phyloP scores from a whole-genome alignment of 2,797 vertebrate species.

The Pteronotus mesoamericanus region DNA sequence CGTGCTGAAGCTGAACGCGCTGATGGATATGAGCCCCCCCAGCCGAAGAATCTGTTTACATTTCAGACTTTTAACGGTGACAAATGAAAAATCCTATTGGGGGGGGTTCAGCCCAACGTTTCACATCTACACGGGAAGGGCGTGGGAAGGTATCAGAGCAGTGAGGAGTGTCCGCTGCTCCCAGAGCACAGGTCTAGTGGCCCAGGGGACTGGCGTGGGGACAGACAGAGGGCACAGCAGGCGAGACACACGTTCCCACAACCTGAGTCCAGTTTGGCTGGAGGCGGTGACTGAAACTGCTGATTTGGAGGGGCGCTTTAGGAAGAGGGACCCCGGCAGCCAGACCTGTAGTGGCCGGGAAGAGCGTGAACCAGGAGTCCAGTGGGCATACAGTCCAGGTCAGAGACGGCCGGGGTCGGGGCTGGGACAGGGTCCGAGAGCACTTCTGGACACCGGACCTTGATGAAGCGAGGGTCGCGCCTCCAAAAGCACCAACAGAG shows the following conservation, averaged over 20 bases:
- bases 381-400: neutral
- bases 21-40: neutral
- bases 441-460: neutral
- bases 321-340: neutral
- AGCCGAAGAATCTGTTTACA: neutral
- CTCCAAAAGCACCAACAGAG: neutral
- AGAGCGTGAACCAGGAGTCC: neutral
- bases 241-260: neutral
- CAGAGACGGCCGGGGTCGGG: too few relatives aligned
- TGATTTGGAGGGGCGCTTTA: neutral
- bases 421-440: neutral
- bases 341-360: accelerated
- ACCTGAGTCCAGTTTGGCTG: neutral
- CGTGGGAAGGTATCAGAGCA: too few relatives aligned
- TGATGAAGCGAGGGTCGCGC: neutral
- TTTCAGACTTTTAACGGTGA: neutral
- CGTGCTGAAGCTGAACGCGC: neutral
- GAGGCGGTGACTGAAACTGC: neutral
- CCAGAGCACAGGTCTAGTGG: too few relatives aligned
- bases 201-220: neutral
- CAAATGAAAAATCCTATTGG: neutral
- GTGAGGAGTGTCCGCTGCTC: neutral
- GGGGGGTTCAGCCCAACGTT: neutral
- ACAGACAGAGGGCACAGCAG: neutral
- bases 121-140: too few relatives aligned